phyloP scores from a whole-genome alignment of 2,113 vertebrate species.

The Galbula dea region DNA sequence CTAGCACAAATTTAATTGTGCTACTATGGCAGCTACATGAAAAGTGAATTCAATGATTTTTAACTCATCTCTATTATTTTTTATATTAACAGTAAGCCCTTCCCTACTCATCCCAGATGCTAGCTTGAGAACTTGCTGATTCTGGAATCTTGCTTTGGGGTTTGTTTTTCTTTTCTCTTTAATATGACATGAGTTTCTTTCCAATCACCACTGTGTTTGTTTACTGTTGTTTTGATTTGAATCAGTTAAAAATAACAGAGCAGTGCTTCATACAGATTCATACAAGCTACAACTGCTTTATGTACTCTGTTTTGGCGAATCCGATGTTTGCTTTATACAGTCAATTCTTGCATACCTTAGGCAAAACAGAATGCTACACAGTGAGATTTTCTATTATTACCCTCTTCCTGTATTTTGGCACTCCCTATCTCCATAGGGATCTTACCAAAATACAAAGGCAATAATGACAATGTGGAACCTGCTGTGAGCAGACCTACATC shows the following conservation, averaged over 20 bases:
- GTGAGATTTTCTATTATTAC: not conserved
- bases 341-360: not conserved
- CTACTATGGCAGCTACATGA: not conserved
- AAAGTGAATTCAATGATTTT: not conserved
- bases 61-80: not conserved
- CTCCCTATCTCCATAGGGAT: not conserved
- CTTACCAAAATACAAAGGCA: not conserved
- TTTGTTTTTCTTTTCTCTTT: not conserved
- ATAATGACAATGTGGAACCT: not conserved
- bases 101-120: not conserved
- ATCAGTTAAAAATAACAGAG: not conserved
- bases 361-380: not conserved
- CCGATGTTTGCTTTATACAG: not conserved
- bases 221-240: not conserved
- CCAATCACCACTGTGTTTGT: not conserved
- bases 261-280: not conserved
- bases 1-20: not conserved
- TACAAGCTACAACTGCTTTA: not conserved
- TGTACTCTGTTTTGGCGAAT: not conserved
- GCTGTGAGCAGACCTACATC: not conserved
- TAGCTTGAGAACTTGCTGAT: not conserved
- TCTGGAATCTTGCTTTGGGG: not conserved
- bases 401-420: not conserved
- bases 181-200: not conserved
- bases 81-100: not conserved